These are phyloP conservation scores for Chanos chanos DNA, from an alignment of 2,797 vertebrate species.

Conservation along the genomic window DNA sequence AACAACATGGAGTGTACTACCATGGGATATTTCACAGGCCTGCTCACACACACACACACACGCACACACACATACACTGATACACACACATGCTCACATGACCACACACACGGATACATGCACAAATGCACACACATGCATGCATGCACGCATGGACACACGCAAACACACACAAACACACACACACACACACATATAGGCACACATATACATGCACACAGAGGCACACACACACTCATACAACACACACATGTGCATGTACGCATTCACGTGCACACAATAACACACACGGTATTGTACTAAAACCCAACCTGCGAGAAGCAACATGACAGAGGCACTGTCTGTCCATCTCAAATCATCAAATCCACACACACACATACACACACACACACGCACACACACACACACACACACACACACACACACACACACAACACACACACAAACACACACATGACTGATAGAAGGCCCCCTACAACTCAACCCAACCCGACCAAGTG, in stretches of 20 bases:
- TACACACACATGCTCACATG: neutral
- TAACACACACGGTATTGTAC: too few relatives aligned
- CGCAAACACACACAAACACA: too few relatives aligned
- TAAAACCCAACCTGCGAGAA: too few relatives aligned
- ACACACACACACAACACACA: too few relatives aligned
- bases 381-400: slow-evolving; percentile 3
- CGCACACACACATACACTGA: neutral
- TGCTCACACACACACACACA: neutral
- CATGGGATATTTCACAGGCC: neutral
- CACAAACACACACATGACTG: slow-evolving; percentile 1
- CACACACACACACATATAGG: too few relatives aligned
- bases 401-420: neutral
- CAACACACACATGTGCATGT: too few relatives aligned
- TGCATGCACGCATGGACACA: too few relatives aligned
- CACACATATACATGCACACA: too few relatives aligned
- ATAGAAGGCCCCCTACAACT: slow-evolving; percentile 16
- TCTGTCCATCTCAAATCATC: neutral
- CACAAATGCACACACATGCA: too few relatives aligned
- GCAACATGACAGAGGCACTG: slow-evolving; percentile 2
- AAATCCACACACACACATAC: slow-evolving; percentile 1
- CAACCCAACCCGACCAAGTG: slow-evolving; percentile 16
- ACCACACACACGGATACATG: too few relatives aligned
- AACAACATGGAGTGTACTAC: slow-evolving; percentile 11
- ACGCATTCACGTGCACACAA: too few relatives aligned
- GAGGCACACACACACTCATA: too few relatives aligned